phyloP scores from a whole-genome alignment of 2,888 invertebrate species.

The Catocala nupta region DNA sequence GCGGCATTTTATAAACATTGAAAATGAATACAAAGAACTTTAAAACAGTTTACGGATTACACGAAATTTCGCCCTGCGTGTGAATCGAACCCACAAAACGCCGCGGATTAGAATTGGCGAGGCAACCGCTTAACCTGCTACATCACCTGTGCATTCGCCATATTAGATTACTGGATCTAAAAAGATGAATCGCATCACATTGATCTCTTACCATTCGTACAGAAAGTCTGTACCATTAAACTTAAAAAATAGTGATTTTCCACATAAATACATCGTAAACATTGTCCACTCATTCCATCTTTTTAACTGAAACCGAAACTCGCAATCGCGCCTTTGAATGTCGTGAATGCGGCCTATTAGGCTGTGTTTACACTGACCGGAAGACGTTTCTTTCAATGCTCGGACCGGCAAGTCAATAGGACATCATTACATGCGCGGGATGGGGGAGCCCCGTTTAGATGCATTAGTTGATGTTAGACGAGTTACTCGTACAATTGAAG shows the following conservation, averaged over 20 bases:
- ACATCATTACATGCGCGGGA: slow-evolving; percentile 73
- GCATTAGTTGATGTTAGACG: slow-evolving; percentile 13
- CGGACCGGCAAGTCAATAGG: slow-evolving; percentile 78
- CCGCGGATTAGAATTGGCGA: too few species aligned
- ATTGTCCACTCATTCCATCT: slow-evolving; percentile 42
- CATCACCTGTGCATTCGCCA: too few species aligned
- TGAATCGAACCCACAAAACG: too few species aligned
- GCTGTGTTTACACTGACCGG: slow-evolving; percentile 81
- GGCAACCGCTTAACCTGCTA: too few species aligned
- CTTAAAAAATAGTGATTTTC: neutral
- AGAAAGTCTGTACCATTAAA: neutral
- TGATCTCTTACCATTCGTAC: too few species aligned
- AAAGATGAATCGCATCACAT: too few species aligned
- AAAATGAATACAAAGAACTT: too few species aligned
- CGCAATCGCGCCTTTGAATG: slow-evolving; percentile 60
- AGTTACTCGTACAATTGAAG: slow-evolving; percentile 11
- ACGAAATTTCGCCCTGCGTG: too few species aligned
- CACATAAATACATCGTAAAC: slow-evolving; percentile 9
- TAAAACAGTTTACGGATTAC: too few species aligned
- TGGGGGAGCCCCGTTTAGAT: slow-evolving; percentile 53
- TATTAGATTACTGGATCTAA: too few species aligned
- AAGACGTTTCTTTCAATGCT: slow-evolving; percentile 81
- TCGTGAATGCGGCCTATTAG: slow-evolving; percentile 74
- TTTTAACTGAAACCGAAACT: slow-evolving; percentile 48
- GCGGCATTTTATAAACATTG: too few species aligned